phyloP scores from a whole-genome alignment of 1,140 invertebrate species.

The Pogonus chalceus region DNA sequence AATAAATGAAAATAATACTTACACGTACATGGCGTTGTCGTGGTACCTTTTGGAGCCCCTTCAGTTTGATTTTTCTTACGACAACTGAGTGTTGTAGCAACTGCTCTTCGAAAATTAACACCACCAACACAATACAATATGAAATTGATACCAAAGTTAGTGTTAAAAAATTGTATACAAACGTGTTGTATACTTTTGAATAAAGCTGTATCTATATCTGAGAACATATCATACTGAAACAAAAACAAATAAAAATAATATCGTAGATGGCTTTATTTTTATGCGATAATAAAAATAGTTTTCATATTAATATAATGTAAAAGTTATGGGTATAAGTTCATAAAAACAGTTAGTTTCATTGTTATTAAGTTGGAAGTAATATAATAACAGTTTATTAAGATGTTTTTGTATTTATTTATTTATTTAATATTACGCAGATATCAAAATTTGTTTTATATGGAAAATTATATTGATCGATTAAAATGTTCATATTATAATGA shows the following conservation, averaged over 20 bases:
- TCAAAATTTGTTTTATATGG: too few species aligned
- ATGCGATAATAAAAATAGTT: not conserved
- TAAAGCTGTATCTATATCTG: not conserved
- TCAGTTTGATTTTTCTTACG: not conserved
- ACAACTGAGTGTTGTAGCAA: constrained; percentile 27
- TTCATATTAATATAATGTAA: not conserved
- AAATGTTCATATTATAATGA: too few species aligned
- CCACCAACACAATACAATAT: constrained; percentile 68
- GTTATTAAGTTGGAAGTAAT: too few species aligned
- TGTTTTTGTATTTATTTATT: too few species aligned
- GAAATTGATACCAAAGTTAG: constrained; percentile 77
- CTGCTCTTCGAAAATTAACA: constrained; percentile 62
- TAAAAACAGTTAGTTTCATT: too few species aligned
- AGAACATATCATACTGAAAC: not conserved
- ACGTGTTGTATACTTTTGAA: constrained; percentile 37
- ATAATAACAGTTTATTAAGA: too few species aligned
- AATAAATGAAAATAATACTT: not conserved
- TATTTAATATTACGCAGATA: too few species aligned
- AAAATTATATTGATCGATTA: too few species aligned
- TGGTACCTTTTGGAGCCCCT: constrained; percentile 4
- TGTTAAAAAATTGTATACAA: constrained; percentile 54
- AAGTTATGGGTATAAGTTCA: too few species aligned
- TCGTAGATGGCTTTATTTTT: not conserved
- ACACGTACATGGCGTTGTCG: not conserved
- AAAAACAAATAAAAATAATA: not conserved